These are phyloP conservation scores for Craseonycteris thonglongyai DNA, from an alignment of 2,113 vertebrate species.

Conservation along the genomic window DNA sequence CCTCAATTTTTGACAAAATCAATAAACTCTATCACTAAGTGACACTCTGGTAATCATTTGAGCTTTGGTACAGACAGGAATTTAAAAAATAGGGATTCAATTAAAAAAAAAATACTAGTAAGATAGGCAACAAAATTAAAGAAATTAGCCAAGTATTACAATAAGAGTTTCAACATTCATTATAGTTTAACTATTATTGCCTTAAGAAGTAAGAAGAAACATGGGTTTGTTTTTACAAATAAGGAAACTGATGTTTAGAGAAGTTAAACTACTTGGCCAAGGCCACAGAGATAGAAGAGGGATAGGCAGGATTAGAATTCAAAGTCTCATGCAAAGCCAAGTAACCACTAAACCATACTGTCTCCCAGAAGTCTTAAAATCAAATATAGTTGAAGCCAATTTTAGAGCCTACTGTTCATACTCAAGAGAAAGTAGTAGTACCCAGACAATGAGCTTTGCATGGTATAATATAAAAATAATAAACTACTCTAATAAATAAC, in stretches of 20 bases:
- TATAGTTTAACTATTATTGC: neutral
- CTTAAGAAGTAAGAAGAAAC: neutral
- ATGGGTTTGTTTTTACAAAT: neutral
- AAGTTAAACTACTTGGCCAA: neutral
- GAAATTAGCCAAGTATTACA: neutral
- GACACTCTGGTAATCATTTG: neutral
- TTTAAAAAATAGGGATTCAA: neutral
- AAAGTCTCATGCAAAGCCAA: neutral
- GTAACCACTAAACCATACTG: neutral
- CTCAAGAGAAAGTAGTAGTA: constrained; percentile 8
- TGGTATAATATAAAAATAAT: neutral
- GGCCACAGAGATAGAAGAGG: neutral
- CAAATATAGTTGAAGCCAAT: neutral
- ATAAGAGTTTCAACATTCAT: neutral
- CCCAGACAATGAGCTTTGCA: neutral
- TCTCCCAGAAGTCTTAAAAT: neutral
- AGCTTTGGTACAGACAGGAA: neutral
- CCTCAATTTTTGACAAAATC: neutral
- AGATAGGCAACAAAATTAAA: neutral
- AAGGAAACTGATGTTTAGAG: neutral
- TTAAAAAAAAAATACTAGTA: neutral
- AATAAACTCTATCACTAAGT: neutral
- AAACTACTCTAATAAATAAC: neutral
- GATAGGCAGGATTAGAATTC: neutral
- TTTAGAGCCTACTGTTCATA: neutral